These are phyloP conservation scores for Phyllotreta striolata DNA, from an alignment of 2,888 invertebrate species.

Conservation along the genomic window DNA sequence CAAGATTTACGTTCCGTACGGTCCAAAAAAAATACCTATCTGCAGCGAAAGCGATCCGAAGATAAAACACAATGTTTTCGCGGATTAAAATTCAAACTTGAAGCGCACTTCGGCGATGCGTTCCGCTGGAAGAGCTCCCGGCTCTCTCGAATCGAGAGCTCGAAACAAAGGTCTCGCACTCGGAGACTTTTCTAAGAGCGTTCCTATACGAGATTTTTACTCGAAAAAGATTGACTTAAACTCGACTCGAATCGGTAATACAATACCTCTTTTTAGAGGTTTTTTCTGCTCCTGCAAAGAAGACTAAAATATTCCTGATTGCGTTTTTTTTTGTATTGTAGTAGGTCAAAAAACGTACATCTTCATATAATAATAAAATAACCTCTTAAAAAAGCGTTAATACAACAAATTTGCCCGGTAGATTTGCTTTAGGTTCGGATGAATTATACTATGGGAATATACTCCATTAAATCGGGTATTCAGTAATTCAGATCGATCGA, in stretches of 20 bases:
- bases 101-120: conserved; percentile 43
- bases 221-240: conserved; percentile 33
- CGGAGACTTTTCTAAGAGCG: conserved; percentile 31
- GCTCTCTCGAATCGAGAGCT: conserved; percentile 35
- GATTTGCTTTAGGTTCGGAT: too few species aligned
- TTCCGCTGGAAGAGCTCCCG: conserved; percentile 38
- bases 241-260: conserved; percentile 13
- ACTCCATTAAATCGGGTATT: too few species aligned
- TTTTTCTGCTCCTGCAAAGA: conserved; percentile 2
- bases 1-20: conserved; percentile 19
- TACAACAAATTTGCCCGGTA: too few species aligned
- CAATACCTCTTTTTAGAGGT: conserved; percentile 22
- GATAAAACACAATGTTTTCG: conserved; percentile 40
- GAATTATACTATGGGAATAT: too few species aligned
- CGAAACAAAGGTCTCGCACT: conserved; percentile 40
- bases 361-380: too few species aligned
- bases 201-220: conserved; percentile 25
- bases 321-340: too few species aligned
- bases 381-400: too few species aligned
- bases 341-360: too few species aligned
- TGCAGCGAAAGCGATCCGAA: conserved; percentile 9
- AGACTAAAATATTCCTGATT: too few species aligned
- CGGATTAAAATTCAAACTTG: conserved; percentile 46
- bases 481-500: not conserved
- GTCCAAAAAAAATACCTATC: not conserved